A percentile compares a stretch with the other conserved stretches of the same genome.
Conservation (phyloP, 2,113 vertebrate genomes). For the Cyrtonyx montezumae region DNA sequence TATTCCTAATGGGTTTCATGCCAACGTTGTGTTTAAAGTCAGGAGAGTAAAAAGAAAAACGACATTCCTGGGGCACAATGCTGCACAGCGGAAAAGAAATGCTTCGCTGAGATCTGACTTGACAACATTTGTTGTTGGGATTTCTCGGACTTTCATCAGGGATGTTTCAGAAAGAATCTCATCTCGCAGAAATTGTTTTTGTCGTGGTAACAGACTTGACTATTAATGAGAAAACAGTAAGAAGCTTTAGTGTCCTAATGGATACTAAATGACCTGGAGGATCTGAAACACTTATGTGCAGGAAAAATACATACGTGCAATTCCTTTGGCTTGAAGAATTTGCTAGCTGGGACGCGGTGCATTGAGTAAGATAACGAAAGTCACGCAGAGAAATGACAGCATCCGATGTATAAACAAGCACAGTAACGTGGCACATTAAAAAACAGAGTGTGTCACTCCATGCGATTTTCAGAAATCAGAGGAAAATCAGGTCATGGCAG, state of each 20-base stretch:
- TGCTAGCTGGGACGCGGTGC: not conserved
- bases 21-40: conserved; percentile 53
- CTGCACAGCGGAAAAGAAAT: conserved; percentile 32
- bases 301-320: conserved; percentile 35
- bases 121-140: conserved; percentile 57
- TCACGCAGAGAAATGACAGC: not conserved
- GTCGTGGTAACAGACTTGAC: conserved; percentile 59
- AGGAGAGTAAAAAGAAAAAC: conserved; percentile 47
- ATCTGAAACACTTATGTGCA: conserved; percentile 46
- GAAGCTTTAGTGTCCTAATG: conserved; percentile 64
- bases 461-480: not conserved
- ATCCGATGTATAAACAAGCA: not conserved
- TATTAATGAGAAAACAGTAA: conserved; percentile 72
- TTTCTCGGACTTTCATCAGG: conserved; percentile 66
- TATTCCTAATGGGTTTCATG: conserved; percentile 56
- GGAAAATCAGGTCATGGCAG: conserved; percentile 44
- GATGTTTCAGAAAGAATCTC: conserved; percentile 55
- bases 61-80: conserved; percentile 48
- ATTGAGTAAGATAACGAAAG: not conserved
- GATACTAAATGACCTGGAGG: conserved; percentile 68
- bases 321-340: not conserved
- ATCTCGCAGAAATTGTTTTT: conserved; percentile 68
- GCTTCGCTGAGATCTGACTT: conserved; percentile 36
- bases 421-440: not conserved
- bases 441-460: not conserved